Percentiles rank a stretch among this genome's conserved stretches.
Evolutionary conservation across 92 coral and sea anemone species (phyloP).

Genomic region (Siderastrea siderea): DNA sequence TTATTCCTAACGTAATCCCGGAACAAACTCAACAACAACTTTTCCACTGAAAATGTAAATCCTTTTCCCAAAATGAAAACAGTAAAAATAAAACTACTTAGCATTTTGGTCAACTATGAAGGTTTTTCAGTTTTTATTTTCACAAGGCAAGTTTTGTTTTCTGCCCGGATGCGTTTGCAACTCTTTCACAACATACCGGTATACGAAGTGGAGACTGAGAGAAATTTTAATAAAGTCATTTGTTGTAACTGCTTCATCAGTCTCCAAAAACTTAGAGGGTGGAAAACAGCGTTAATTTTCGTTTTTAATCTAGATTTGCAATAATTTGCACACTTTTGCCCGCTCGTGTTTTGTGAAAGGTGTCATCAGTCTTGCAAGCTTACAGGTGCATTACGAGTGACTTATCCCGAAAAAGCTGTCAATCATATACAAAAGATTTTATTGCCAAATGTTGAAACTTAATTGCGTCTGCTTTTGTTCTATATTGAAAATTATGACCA

Average conservation of each 20-base stretch:
- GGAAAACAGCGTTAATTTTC: not conserved
- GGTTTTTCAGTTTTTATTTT: no score
- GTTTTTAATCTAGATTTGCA: not conserved
- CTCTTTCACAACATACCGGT: no score
- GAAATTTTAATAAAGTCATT: no score
- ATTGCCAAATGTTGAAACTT: conserved; percentile 13
- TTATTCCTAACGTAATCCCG: not conserved
- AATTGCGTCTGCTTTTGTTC: conserved; percentile 17
- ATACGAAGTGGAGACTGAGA: no score
- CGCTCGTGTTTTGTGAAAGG: not conserved
- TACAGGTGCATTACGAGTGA: conserved; percentile 33
- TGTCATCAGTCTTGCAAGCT: not conserved
- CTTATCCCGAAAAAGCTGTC: conserved; percentile 4
- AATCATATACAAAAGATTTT: not conserved
- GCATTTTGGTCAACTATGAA: no score
- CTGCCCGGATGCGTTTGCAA: no score
- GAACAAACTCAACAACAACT: not conserved
- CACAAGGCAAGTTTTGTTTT: no score
- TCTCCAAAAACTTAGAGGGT: no score
- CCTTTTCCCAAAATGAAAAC: no score
- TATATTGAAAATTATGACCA: conserved; percentile 23
- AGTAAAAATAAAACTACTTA: no score
- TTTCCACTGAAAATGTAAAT: no score
- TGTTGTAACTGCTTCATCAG: no score
- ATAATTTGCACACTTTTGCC: not conserved